Evolutionary conservation across 2,113 vertebrate genomes (phyloP).

Genomic region (Craseonycteris thonglongyai): DNA sequence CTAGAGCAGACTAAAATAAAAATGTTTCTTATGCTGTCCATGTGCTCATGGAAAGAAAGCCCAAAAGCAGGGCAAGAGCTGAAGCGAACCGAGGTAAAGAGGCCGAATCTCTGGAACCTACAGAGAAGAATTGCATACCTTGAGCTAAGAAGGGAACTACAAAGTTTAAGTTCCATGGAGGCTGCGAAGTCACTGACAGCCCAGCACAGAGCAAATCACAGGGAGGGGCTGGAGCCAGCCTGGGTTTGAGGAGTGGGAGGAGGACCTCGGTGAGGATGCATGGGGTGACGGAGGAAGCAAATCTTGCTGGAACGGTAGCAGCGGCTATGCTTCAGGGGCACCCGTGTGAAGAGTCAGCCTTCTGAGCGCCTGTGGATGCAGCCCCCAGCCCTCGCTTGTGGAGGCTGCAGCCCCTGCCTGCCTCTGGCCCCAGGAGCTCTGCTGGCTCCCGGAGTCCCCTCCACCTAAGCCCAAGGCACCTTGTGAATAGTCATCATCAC

Average conservation of each 20-base stretch:
- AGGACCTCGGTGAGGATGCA: not conserved
- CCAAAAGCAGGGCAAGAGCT: not conserved
- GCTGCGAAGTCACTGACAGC: not conserved
- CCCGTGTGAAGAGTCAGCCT: not conserved
- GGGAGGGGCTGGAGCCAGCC: not conserved
- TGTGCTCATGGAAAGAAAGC: not conserved
- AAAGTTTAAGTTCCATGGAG: not conserved
- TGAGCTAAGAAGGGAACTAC: not conserved
- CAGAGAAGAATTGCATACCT: not conserved
- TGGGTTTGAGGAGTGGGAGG: not conserved
- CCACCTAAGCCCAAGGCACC: not conserved
- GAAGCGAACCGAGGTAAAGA: not conserved
- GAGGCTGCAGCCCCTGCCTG: too few relatives aligned
- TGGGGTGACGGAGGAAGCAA: not conserved
- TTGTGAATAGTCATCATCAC: not conserved
- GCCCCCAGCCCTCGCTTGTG: rapidly evolving
- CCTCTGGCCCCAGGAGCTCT: rapidly evolving
- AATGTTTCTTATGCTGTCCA: not conserved
- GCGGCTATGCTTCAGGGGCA: not conserved
- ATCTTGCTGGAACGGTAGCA: not conserved
- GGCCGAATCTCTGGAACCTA: not conserved
- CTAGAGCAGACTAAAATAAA: not conserved
- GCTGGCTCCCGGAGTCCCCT: not conserved
- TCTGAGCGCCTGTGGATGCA: rapidly evolving
- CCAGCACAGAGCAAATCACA: not conserved